Evolutionary conservation across 2,797 vertebrate genomes (phyloP).

Genomic region (Sebastes dallii): DNA sequence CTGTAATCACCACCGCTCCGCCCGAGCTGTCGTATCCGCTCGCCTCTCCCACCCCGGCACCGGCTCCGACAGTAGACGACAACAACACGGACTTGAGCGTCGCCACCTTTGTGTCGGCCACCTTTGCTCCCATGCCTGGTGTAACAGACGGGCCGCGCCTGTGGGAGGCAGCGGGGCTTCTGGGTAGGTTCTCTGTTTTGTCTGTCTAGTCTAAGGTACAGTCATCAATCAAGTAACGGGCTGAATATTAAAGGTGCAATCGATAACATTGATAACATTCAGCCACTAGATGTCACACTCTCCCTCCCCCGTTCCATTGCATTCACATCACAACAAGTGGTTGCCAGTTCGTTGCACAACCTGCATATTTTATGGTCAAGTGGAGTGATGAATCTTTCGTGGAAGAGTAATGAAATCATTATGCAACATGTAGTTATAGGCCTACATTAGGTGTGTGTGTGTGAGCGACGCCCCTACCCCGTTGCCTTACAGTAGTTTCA

Average conservation of each 20-base stretch:
- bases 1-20: conserved; percentile 23
- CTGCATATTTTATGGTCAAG: too few relatives aligned
- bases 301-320: too few relatives aligned
- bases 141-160: conserved; percentile 72
- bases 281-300: not conserved
- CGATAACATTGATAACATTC: too few relatives aligned
- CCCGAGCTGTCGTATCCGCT: not conserved
- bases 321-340: too few relatives aligned
- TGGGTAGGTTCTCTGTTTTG: conserved; percentile 64
- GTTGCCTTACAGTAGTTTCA: too few relatives aligned
- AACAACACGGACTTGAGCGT: conserved; percentile 56
- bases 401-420: too few relatives aligned
- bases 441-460: too few relatives aligned
- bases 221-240: not conserved
- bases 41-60: conserved; percentile 34
- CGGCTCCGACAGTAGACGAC: conserved; percentile 17
- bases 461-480: too few relatives aligned
- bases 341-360: too few relatives aligned
- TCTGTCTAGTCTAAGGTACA: not conserved
- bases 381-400: too few relatives aligned
- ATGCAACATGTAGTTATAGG: too few relatives aligned
- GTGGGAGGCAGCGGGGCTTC: conserved; percentile 80
- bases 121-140: conserved; percentile 82
- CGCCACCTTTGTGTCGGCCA: conserved; percentile 76
- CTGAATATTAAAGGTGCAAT: not conserved